phyloP scores from a whole-genome alignment of 2,113 vertebrate species.

The Strigops habroptila region DNA sequence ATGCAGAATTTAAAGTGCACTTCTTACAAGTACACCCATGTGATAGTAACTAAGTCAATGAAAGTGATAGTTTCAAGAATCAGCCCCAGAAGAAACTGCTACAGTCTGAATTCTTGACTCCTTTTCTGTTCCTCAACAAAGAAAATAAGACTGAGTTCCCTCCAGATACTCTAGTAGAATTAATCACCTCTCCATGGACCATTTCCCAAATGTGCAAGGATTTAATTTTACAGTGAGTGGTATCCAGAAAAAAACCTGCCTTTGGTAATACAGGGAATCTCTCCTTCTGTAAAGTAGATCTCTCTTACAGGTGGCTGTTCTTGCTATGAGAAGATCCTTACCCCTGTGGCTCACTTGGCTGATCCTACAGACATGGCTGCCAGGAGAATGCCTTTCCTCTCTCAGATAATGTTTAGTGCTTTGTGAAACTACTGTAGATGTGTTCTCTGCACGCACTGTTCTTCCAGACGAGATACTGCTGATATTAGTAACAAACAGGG shows the following conservation, averaged over 20 bases:
- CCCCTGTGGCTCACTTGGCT: not conserved
- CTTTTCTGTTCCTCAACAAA: not conserved
- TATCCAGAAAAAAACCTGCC: not conserved
- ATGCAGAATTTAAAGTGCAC: not conserved
- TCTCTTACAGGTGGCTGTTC: not conserved
- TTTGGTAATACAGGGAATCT: not conserved
- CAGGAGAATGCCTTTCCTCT: not conserved
- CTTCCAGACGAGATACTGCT: not conserved
- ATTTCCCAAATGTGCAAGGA: conserved; percentile 5
- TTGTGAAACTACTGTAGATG: not conserved
- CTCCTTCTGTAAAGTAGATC: not conserved
- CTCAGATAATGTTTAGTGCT: not conserved
- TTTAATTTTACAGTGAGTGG: conserved; percentile 16
- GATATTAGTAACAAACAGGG: not conserved
- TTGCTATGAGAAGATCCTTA: not conserved
- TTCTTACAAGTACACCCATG: not conserved
- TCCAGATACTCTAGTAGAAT: not conserved
- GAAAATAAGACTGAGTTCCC: not conserved
- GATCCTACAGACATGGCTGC: not conserved
- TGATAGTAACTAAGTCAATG: not conserved
- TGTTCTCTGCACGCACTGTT: not conserved
- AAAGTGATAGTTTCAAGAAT: not conserved
- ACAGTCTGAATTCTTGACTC: not conserved
- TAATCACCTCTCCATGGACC: conserved; percentile 6
- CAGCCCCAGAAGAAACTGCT: not conserved